These are phyloP conservation scores for Montipora efflorescens DNA, from an alignment of 64 coral and sea anemone genomes.

Conservation along the genomic window DNA sequence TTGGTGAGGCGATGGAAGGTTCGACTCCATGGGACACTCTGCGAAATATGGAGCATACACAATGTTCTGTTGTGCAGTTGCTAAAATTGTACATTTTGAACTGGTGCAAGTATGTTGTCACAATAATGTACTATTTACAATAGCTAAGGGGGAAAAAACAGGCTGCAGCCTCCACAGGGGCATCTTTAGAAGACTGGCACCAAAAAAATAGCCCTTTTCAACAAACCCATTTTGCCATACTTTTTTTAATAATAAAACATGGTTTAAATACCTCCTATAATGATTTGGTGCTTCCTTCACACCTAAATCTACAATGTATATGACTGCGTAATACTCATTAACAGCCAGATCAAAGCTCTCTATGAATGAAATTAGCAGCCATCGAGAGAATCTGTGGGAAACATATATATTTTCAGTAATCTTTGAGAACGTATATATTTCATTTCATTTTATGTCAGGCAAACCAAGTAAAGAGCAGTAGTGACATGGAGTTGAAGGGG, in stretches of 20 bases:
- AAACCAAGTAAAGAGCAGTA: not conserved
- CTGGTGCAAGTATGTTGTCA: constrained; percentile 24
- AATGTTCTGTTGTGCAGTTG: constrained; percentile 33
- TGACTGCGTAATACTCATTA: not conserved
- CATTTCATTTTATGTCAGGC: not conserved
- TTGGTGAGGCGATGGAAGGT: constrained; percentile 42
- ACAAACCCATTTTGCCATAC: not conserved
- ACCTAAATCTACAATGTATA: not conserved
- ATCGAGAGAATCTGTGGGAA: not conserved
- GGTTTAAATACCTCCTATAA: not conserved
- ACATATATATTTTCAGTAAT: not conserved
- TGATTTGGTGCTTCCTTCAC: not conserved
- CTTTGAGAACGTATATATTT: not conserved
- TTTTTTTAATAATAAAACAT: not conserved
- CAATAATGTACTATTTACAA: not conserved
- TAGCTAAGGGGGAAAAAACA: not conserved
- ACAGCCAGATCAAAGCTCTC: not conserved
- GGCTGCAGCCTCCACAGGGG: not conserved
- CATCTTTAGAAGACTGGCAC: not conserved
- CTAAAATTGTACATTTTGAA: constrained; percentile 68
- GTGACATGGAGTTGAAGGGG: not conserved
- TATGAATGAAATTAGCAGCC: not conserved
- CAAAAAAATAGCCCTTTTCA: not conserved
- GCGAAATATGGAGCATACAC: constrained; percentile 53
- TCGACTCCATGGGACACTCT: constrained; percentile 48